Evolutionary conservation across 1,140 invertebrate species (phyloP).

Genomic region (Thaumetopoea pityocampa): DNA sequence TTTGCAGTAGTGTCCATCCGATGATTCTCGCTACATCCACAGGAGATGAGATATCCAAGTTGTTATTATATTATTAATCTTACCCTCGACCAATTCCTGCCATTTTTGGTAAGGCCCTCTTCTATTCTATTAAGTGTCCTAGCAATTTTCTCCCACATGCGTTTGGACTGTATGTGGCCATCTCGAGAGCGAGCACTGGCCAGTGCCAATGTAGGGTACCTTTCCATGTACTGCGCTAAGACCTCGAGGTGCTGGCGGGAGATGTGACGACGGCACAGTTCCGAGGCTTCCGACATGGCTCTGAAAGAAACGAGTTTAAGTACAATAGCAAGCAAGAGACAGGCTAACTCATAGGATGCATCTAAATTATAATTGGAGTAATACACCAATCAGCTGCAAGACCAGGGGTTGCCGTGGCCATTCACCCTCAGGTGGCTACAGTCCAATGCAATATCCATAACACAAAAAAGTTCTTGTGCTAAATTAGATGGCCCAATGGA

Average conservation of each 20-base stretch:
- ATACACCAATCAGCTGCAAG: too few species aligned
- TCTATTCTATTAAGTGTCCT: constrained; percentile 13
- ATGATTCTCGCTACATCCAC: background rate
- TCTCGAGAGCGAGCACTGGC: constrained; percentile 7
- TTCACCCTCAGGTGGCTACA: too few species aligned
- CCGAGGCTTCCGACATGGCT: constrained; percentile 2
- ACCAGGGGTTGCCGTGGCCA: too few species aligned
- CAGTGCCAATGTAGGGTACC: constrained; percentile 13
- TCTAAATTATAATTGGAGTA: too few species aligned
- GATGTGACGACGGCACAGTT: constrained; percentile 4
- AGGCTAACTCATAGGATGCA: too few species aligned
- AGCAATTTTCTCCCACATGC: constrained; percentile 18
- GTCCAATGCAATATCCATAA: too few species aligned
- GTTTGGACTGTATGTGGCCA: constrained; percentile 1
- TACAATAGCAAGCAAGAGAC: too few species aligned
- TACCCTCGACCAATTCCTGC: constrained; percentile 10
- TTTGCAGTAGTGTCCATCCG: too few species aligned
- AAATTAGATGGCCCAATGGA: too few species aligned
- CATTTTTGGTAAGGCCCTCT: constrained; percentile 8
- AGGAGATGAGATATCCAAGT: background rate
- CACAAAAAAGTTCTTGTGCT: too few species aligned
- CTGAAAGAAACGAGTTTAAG: too few species aligned
- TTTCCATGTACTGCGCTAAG: constrained; percentile 17
- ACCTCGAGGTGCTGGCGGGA: constrained; percentile 14
- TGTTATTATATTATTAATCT: background rate